Evolutionary conservation across 2,888 invertebrate species (phyloP).

Genomic region (Petrolisthes manimaculis): DNA sequence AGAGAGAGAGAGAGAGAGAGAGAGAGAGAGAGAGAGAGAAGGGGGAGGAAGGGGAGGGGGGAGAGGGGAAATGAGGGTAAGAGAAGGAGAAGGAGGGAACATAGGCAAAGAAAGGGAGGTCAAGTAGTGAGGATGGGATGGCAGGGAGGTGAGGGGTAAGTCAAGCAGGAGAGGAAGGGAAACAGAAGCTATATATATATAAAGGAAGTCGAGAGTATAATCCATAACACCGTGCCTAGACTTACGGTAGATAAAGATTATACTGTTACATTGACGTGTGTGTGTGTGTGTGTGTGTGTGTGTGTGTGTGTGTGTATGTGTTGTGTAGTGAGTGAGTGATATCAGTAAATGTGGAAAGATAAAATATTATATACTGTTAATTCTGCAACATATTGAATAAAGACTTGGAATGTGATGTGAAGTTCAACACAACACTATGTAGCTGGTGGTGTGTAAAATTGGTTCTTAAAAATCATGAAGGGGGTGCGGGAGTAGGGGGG

Average conservation of each 20-base stretch:
- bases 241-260: background rate
- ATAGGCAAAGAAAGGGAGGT: background rate
- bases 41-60: background rate
- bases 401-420: too few relatives aligned
- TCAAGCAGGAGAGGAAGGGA: slow-evolving; percentile 6
- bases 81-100: background rate
- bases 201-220: background rate
- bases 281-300: slow-evolving; percentile 12
- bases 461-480: too few relatives aligned
- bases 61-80: background rate
- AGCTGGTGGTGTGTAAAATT: too few relatives aligned
- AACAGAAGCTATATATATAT: background rate
- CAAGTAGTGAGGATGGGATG: background rate
- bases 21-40: background rate
- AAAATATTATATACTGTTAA: too few relatives aligned
- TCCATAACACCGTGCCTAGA: background rate
- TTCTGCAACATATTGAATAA: too few relatives aligned
- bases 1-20: background rate
- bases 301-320: background rate
- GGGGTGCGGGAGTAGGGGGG: too few relatives aligned
- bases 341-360: background rate
- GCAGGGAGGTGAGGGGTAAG: background rate
- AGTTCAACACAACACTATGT: too few relatives aligned
- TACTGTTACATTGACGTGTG: background rate
- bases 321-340: too few relatives aligned